Percentiles rank a stretch among this genome's conserved stretches.
These are phyloP conservation scores for Incurvaria masculella DNA, from an alignment of 2,888 invertebrate genomes.

Conservation along the genomic window DNA sequence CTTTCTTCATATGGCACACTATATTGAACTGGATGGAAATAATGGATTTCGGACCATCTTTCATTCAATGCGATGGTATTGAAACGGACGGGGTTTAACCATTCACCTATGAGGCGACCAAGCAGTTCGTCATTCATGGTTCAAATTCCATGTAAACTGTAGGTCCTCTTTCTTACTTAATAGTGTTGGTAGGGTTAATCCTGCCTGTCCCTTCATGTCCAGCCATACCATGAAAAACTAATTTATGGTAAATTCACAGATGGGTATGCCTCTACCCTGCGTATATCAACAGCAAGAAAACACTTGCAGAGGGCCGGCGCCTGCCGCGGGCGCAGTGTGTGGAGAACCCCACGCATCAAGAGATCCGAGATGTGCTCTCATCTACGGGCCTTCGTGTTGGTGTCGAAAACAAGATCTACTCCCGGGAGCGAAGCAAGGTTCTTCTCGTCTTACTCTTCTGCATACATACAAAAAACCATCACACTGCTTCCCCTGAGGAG, in stretches of 20 bases:
- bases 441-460: too few species aligned
- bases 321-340: slow-evolving; percentile 83
- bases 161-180: neutral
- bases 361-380: slow-evolving; percentile 89
- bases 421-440: slow-evolving; percentile 84
- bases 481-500: too few species aligned
- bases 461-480: too few species aligned
- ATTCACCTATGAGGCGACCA: slow-evolving; percentile 4
- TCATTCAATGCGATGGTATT: too few species aligned
- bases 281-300: slow-evolving; percentile 92
- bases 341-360: slow-evolving; percentile 93
- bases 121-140: too few species aligned
- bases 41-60: too few species aligned
- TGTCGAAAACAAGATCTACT: slow-evolving; percentile 90
- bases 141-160: too few species aligned
- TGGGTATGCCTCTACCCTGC: slow-evolving; percentile 98
- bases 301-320: slow-evolving; percentile 83
- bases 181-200: neutral
- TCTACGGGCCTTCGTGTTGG: slow-evolving; percentile 81
- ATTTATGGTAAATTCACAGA: slow-evolving; percentile 43
- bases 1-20: too few species aligned
- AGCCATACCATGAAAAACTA: slow-evolving; percentile 16
- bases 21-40: too few species aligned
- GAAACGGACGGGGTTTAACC: slow-evolving; percentile 4
- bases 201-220: neutral